phyloP scores from a whole-genome alignment of 2,888 invertebrate genomes.

The Kuschelorhynchus macadamiae region DNA sequence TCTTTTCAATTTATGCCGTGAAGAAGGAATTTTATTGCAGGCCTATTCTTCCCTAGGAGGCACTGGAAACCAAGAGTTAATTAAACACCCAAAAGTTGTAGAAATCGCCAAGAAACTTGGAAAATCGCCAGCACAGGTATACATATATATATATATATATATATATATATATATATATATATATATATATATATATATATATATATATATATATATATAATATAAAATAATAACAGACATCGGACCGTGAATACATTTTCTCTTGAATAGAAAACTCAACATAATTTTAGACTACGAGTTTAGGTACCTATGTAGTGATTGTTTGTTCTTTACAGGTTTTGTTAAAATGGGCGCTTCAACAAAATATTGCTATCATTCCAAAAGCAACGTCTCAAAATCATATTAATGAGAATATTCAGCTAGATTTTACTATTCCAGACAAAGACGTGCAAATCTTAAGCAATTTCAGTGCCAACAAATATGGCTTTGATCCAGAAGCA shows the following conservation, averaged over 20 bases:
- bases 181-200: too few relatives aligned
- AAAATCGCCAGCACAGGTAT: slow-evolving; percentile 74
- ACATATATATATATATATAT: too few relatives aligned
- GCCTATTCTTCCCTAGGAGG: slow-evolving; percentile 86
- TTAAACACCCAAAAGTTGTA: slow-evolving; percentile 74
- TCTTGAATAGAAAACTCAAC: neutral
- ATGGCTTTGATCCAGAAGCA: slow-evolving; percentile 74
- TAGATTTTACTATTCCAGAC: slow-evolving; percentile 73
- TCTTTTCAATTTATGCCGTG: slow-evolving; percentile 75
- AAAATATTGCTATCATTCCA: slow-evolving; percentile 79
- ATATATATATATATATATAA: too few relatives aligned
- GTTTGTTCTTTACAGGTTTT: slow-evolving; percentile 69
- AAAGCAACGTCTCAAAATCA: slow-evolving; percentile 74
- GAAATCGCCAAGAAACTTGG: slow-evolving; percentile 74
- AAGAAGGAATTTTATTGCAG: slow-evolving; percentile 80
- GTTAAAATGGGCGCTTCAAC: slow-evolving; percentile 83
- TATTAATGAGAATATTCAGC: slow-evolving; percentile 73
- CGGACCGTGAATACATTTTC: too few relatives aligned
- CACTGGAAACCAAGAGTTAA: slow-evolving; percentile 69
- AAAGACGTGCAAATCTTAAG: slow-evolving; percentile 71
- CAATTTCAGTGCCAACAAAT: slow-evolving; percentile 64
- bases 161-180: too few relatives aligned
- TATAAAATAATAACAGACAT: too few relatives aligned
- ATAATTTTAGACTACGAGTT: neutral
- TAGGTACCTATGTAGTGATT: neutral